Percentiles rank a stretch among this genome's conserved stretches.
These are phyloP conservation scores for Haliclona indistincta DNA, from an alignment of 37 sponge, comb jelly and placozoan species.

Conservation along the genomic window DNA sequence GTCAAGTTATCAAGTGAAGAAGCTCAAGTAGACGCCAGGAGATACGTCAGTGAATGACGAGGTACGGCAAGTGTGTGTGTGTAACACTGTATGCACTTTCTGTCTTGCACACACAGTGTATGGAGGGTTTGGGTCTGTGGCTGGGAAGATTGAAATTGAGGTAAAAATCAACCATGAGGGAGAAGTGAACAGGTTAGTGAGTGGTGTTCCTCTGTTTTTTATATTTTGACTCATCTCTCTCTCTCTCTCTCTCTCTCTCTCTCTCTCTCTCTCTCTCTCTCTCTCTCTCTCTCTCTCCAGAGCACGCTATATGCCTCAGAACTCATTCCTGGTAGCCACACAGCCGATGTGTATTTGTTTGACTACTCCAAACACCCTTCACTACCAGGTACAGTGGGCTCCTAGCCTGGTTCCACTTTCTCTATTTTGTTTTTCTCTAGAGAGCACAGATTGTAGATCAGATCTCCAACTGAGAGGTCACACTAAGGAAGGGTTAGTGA, in stretches of 20 bases:
- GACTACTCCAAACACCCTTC: no score
- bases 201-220: not conserved
- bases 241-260: not conserved
- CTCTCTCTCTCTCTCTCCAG: no score
- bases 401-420: no score
- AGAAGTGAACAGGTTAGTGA: constrained; percentile 92
- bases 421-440: no score
- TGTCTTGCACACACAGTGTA: constrained; percentile 68
- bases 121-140: constrained; percentile 96
- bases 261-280: no score
- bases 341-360: no score
- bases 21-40: constrained; percentile 96
- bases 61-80: constrained; percentile 38
- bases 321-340: no score
- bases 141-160: constrained; percentile 95
- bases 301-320: no score
- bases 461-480: no score
- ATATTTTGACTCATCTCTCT: not conserved
- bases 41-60: constrained; percentile 94
- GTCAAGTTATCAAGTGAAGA: constrained; percentile 96
- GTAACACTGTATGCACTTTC: not conserved
- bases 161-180: constrained; percentile 99
- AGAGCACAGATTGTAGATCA: no score
- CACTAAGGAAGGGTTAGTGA: no score
- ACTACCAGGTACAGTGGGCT: no score